Percentiles rank a stretch among this genome's conserved stretches.
These are phyloP conservation scores for Dreissena rostriformis DNA, from an alignment of 1,140 invertebrate species.

Conservation along the genomic window DNA sequence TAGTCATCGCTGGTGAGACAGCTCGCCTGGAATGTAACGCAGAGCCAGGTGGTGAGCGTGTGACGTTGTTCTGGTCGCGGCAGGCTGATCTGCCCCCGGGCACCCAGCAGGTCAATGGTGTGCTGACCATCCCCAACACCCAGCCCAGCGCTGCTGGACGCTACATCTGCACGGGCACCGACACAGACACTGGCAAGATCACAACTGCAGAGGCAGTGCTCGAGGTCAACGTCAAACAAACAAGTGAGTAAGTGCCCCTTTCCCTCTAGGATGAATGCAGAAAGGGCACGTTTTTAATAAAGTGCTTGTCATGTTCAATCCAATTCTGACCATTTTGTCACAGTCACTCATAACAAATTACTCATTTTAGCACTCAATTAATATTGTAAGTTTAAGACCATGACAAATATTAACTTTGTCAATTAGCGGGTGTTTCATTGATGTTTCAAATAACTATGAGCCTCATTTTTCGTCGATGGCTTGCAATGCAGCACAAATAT, in stretches of 20 bases:
- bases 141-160: slow-evolving; percentile 87
- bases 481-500: too few species aligned
- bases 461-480: too few species aligned
- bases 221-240: slow-evolving; percentile 60
- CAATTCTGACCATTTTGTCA: too few species aligned
- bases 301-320: too few species aligned
- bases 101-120: slow-evolving; percentile 84
- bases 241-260: neutral
- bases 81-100: slow-evolving; percentile 82
- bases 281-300: too few species aligned
- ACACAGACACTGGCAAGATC: slow-evolving; percentile 74
- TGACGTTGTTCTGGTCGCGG: slow-evolving; percentile 76
- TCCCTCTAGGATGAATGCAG: too few species aligned
- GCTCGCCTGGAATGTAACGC: slow-evolving; percentile 77
- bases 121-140: slow-evolving; percentile 88
- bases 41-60: slow-evolving; percentile 56
- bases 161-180: slow-evolving; percentile 89
- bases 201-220: slow-evolving; percentile 63
- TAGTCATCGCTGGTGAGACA: slow-evolving; percentile 66
- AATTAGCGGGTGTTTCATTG: too few species aligned
- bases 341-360: too few species aligned
- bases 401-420: too few species aligned
- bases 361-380: too few species aligned
- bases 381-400: too few species aligned
- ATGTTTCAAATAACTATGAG: too few species aligned